Percentiles rank a stretch among this genome's conserved stretches.
Evolutionary conservation across 2,888 invertebrate genomes (phyloP).

Genomic region (Meta bourneti): DNA sequence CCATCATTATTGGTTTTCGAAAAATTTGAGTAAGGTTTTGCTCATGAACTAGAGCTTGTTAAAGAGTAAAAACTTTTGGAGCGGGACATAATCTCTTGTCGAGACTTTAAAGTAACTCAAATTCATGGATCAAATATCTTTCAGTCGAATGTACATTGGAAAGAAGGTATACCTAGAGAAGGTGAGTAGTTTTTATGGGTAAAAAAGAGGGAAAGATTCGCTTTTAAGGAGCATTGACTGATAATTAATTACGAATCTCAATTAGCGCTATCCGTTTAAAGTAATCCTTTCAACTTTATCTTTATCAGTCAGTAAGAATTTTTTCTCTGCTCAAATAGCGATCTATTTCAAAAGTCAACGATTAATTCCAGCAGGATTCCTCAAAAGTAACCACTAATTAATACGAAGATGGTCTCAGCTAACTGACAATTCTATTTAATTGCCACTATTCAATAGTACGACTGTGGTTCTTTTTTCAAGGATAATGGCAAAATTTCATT

Average conservation of each 20-base stretch:
- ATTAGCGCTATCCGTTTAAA: constrained; percentile 43
- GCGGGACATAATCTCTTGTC: neutral
- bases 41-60: neutral
- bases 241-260: constrained; percentile 64
- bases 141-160: neutral
- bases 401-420: constrained; percentile 15
- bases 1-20: too few relatives aligned
- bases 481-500: neutral
- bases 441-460: constrained; percentile 16
- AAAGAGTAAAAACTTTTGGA: neutral
- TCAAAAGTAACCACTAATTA: constrained; percentile 46
- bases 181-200: neutral
- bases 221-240: neutral
- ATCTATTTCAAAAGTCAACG: constrained; percentile 26
- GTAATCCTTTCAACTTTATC: constrained; percentile 42
- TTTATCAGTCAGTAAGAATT: constrained; percentile 36
- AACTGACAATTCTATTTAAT: constrained; percentile 49
- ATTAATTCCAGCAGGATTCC: constrained; percentile 47
- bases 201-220: neutral
- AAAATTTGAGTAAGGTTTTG: too few relatives aligned
- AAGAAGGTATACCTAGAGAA: neutral
- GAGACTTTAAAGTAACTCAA: neutral
- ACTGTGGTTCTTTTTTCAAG: neutral
- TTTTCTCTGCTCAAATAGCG: constrained; percentile 26
- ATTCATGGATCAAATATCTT: neutral